Percentiles rank a stretch among this genome's conserved stretches.
Evolutionary conservation across 2,888 invertebrate species (phyloP).

Genomic region (Gibbula magus): DNA sequence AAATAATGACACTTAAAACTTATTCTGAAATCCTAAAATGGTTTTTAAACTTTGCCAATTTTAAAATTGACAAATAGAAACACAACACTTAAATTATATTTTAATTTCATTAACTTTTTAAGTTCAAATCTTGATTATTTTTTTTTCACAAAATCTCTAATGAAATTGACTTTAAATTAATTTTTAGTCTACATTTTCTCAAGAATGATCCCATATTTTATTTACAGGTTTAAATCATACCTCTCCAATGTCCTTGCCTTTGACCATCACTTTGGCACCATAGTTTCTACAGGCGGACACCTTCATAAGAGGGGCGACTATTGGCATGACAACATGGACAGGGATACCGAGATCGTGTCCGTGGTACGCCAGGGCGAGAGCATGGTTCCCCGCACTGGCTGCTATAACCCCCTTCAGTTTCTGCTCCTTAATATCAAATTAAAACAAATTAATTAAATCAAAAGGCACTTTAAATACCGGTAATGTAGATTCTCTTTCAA

Average conservation of each 20-base stretch:
- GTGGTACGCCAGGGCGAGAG: slow-evolving; percentile 88
- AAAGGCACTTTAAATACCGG: no score
- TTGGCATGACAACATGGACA: slow-evolving; percentile 93
- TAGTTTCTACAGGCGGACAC: slow-evolving; percentile 89
- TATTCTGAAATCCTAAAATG: background rate
- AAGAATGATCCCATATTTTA: background rate
- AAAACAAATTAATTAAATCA: no score
- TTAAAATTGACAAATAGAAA: no score
- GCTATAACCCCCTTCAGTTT: slow-evolving; percentile 89
- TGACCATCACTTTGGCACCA: slow-evolving; percentile 89
- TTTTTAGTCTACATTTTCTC: no score
- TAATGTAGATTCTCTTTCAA: no score
- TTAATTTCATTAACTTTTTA: background rate
- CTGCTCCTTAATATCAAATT: slow-evolving; percentile 77
- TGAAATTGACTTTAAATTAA: no score
- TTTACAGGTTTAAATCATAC: slow-evolving; percentile 45
- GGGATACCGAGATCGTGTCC: slow-evolving; percentile 80
- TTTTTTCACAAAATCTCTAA: background rate
- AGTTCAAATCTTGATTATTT: background rate
- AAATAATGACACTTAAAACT: background rate
- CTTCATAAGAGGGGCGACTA: slow-evolving; percentile 96
- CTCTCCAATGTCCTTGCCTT: slow-evolving; percentile 89
- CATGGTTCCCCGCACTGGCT: slow-evolving; percentile 95
- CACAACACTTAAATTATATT: background rate
- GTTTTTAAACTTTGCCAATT: background rate